phyloP scores from a whole-genome alignment of 2,797 vertebrate genomes.

The Brotula barbata region DNA sequence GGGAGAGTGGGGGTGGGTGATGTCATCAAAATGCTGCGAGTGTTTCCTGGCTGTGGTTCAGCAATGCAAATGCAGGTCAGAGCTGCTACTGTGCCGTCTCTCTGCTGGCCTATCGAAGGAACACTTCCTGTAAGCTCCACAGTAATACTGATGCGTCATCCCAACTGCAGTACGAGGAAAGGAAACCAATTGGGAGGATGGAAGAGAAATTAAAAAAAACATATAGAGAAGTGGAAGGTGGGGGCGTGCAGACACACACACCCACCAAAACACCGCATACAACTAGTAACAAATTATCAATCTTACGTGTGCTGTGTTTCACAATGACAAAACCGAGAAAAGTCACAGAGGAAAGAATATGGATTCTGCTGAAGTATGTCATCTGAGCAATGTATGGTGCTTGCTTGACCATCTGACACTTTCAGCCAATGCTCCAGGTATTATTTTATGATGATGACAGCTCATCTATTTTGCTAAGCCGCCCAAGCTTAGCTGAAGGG shows the following conservation, averaged over 20 bases:
- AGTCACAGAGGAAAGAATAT: not conserved
- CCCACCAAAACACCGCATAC: too few relatives aligned
- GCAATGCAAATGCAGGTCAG: constrained; percentile 74
- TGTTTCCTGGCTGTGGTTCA: constrained; percentile 76
- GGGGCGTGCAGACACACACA: constrained; percentile 3
- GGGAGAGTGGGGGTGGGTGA: constrained; percentile 65
- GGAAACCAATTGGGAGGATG: constrained; percentile 52
- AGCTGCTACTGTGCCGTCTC: constrained; percentile 70
- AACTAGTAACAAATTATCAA: too few relatives aligned
- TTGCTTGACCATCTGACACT: not conserved
- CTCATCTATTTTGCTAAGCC: constrained; percentile 32
- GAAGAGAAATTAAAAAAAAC: constrained; percentile 20
- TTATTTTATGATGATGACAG: constrained; percentile 10
- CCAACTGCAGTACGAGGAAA: constrained; percentile 73
- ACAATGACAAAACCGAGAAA: too few relatives aligned
- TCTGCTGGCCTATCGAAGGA: constrained; percentile 66
- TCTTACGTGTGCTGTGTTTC: too few relatives aligned
- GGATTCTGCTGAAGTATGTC: not conserved
- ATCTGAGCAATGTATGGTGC: not conserved
- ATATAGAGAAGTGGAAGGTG: constrained; percentile 25
- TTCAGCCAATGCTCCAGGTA: constrained; percentile 1
- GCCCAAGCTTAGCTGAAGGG: too few relatives aligned
- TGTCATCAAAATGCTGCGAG: constrained; percentile 85
- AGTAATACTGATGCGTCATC: constrained; percentile 80
- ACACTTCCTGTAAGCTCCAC: constrained; percentile 77